Conservation (phyloP, 2,888 invertebrate species). For the Tryphoninae sp. region DNA sequence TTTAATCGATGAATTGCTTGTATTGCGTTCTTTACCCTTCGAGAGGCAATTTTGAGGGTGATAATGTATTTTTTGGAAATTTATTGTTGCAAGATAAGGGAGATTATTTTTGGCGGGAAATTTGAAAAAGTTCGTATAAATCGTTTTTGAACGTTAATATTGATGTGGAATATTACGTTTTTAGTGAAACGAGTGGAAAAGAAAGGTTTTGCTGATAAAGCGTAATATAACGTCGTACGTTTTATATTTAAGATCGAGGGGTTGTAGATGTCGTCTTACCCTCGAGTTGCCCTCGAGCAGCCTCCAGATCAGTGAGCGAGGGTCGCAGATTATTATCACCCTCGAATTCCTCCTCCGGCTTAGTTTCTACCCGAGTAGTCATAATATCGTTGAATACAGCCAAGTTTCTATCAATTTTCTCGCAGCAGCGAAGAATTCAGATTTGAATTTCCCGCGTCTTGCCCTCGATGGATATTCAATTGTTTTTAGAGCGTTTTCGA, state of each 20-base stretch:
- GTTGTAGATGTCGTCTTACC: slow-evolving; percentile 36
- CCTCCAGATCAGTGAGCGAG: slow-evolving; percentile 46
- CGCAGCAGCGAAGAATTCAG: slow-evolving; percentile 8
- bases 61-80: slow-evolving; percentile 13
- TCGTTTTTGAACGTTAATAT: not conserved
- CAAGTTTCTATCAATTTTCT: slow-evolving; percentile 41
- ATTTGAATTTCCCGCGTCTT: not conserved
- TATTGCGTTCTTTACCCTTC: slow-evolving; percentile 43
- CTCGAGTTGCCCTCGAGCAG: slow-evolving; percentile 51
- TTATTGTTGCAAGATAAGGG: too few species aligned
- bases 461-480: not conserved
- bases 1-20: slow-evolving; percentile 27
- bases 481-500: slow-evolving; percentile 19
- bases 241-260: slow-evolving; percentile 19
- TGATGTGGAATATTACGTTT: too few species aligned
- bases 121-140: not conserved
- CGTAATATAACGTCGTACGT: not conserved
- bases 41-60: slow-evolving; percentile 52
- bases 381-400: slow-evolving; percentile 43
- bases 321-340: slow-evolving; percentile 54
- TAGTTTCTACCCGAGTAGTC: slow-evolving; percentile 61
- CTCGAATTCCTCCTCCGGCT: slow-evolving; percentile 52
- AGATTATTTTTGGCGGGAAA: not conserved
- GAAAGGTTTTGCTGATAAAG: slow-evolving; percentile 4
- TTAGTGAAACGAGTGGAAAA: too few species aligned